phyloP scores from a whole-genome alignment of 2,797 vertebrate species.

The Enteromius fasciolatus region DNA sequence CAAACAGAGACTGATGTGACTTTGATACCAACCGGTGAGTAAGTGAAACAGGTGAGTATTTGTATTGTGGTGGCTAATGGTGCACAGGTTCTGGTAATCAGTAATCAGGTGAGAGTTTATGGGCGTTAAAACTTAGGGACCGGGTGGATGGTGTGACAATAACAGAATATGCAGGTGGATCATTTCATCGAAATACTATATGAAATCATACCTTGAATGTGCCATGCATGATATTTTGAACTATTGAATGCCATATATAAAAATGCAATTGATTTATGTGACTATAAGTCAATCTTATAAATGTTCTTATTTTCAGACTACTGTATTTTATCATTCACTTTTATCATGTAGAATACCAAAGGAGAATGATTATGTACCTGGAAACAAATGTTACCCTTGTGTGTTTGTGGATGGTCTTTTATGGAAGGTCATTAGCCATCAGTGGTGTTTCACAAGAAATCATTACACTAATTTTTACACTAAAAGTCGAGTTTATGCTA shows the following conservation, averaged over 20 bases:
- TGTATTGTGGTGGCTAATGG: too few relatives aligned
- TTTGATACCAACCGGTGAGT: too few relatives aligned
- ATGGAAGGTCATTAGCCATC: constrained; percentile 24
- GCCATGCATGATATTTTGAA: not conserved
- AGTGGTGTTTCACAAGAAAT: constrained; percentile 5
- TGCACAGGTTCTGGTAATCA: too few relatives aligned
- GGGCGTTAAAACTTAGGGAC: too few relatives aligned
- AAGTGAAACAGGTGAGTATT: too few relatives aligned
- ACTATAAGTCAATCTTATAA: not conserved
- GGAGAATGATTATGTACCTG: not conserved
- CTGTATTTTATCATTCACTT: not conserved
- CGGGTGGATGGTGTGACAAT: too few relatives aligned
- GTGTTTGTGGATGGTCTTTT: not conserved
- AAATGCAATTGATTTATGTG: not conserved
- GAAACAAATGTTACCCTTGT: not conserved
- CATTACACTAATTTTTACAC: constrained; percentile 8
- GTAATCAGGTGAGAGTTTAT: too few relatives aligned
- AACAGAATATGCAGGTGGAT: too few relatives aligned
- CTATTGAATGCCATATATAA: not conserved
- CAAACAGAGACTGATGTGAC: too few relatives aligned
- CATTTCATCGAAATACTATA: too few relatives aligned
- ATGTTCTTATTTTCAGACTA: not conserved
- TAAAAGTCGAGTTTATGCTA: not conserved
- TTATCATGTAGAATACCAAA: not conserved
- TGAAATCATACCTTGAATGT: not conserved